These are phyloP conservation scores for Lacerta agilis DNA, from an alignment of 2,797 vertebrate species.

Conservation along the genomic window DNA sequence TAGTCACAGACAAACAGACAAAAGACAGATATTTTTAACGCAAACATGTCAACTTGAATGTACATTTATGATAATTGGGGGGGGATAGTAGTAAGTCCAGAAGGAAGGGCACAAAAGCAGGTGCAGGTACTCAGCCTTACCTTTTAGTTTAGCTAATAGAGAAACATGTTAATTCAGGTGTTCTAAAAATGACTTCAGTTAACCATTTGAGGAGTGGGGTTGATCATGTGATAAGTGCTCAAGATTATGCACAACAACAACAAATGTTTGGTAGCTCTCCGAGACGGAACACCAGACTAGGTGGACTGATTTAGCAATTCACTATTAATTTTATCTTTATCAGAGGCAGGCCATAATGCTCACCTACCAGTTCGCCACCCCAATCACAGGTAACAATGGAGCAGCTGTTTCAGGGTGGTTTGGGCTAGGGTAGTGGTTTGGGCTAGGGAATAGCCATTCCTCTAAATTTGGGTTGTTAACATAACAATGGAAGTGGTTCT, in stretches of 20 bases:
- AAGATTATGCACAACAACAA: not conserved
- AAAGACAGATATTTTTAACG: conserved; percentile 52
- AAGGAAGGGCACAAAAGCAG: not conserved
- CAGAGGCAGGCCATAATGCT: not conserved
- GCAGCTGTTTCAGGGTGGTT: not conserved
- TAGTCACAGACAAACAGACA: conserved; percentile 31
- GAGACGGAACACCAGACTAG: not conserved
- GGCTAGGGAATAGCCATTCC: too few relatives aligned
- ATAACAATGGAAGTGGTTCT: too few relatives aligned
- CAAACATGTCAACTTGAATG: not conserved
- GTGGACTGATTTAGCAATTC: not conserved
- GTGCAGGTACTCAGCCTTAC: not conserved
- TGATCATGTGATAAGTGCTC: not conserved
- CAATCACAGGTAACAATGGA: not conserved
- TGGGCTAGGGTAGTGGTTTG: not conserved
- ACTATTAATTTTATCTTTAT: not conserved
- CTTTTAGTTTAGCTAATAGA: not conserved
- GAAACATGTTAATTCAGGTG: not conserved
- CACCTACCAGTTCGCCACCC: not conserved
- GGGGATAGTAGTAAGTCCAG: not conserved
- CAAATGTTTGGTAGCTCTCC: not conserved
- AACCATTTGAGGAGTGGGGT: not conserved
- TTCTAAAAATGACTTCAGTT: not conserved
- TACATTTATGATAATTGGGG: not conserved
- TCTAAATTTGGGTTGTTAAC: too few relatives aligned